Evolutionary conservation across 2,113 vertebrate species (phyloP), one percentile per base, ranked within the genome.

Genomic region (Spheniscus mendiculus): DNA sequence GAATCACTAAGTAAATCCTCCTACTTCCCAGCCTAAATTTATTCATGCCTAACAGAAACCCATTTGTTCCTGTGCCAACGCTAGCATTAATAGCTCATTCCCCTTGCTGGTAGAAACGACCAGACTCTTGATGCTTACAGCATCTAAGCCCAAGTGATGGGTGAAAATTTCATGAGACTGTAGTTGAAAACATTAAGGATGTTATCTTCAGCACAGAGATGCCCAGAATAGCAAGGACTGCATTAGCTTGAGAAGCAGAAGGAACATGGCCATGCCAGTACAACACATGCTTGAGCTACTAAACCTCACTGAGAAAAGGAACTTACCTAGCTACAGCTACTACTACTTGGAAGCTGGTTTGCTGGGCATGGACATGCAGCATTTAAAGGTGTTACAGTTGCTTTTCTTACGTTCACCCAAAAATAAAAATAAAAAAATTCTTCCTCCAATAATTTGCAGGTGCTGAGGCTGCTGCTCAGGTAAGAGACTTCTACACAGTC

Each of bases 101-200:
- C 36, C 78, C 52, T 82, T 85, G 34, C 56, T 79, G 44, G 56
- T 59, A 85, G 87, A 79, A 89, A 91, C 52, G 26, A 91, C 52
- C 40, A 65, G 58, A 45, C 17, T 76, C 30, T 45, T 6, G 3
- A 22, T 67, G 89, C 61, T 79, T 65, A 29, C 61, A 79, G 44
- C 52, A 69, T 76, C 44, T 69, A 85, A 89, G 26, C 53, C 92
- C 70, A 58, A 94, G 73, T 21, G 44, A 84, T 16, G 45, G 49
- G 78, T 83, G 71, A 97, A 96, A 96, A 90, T 90, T 83, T 93
- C 52, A 83, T 76, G 70, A 85, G 78, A 72, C 15, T 83, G 36
- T 36, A 94, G 34, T 29, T 53, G 70, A 73, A 97, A 94, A 76
- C 49, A 49, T 55, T 53, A 50, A 80, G 56, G 45, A 38, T 86